Percentiles rank a stretch among this genome's conserved stretches.
These are phyloP conservation scores for Egretta garzetta DNA, from an alignment of 2,113 vertebrate species.

Conservation along the genomic window DNA sequence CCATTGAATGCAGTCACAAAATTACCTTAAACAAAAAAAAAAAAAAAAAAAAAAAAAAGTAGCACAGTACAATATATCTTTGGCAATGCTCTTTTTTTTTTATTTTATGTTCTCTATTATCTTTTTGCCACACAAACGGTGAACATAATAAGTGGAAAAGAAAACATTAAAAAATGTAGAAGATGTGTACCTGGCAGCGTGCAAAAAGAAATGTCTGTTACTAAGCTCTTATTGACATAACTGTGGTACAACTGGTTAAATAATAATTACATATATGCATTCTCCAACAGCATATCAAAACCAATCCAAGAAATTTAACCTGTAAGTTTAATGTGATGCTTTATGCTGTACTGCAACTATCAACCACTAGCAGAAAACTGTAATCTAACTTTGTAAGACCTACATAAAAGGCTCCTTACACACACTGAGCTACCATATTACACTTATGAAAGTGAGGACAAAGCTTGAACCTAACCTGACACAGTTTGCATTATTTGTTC, in stretches of 20 bases:
- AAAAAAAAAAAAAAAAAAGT: neutral
- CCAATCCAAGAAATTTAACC: neutral
- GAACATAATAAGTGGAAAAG: neutral
- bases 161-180: neutral
- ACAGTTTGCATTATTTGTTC: neutral
- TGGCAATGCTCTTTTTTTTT: neutral
- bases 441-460: neutral
- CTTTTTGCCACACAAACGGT: neutral
- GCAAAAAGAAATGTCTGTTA: neutral
- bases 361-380: neutral
- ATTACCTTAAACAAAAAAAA: neutral
- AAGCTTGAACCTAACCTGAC: neutral
- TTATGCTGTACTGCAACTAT: neutral
- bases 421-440: neutral
- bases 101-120: neutral
- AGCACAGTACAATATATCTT: neutral
- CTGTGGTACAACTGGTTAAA: neutral
- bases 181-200: neutral
- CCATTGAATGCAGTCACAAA: neutral
- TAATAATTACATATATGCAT: neutral
- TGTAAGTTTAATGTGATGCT: neutral
- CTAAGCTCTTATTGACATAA: neutral
- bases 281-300: neutral
- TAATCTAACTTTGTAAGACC: neutral
- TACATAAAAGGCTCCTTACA: neutral